phyloP scores from a whole-genome alignment of 2,113 vertebrate genomes.

The Bubalus kerabau region DNA sequence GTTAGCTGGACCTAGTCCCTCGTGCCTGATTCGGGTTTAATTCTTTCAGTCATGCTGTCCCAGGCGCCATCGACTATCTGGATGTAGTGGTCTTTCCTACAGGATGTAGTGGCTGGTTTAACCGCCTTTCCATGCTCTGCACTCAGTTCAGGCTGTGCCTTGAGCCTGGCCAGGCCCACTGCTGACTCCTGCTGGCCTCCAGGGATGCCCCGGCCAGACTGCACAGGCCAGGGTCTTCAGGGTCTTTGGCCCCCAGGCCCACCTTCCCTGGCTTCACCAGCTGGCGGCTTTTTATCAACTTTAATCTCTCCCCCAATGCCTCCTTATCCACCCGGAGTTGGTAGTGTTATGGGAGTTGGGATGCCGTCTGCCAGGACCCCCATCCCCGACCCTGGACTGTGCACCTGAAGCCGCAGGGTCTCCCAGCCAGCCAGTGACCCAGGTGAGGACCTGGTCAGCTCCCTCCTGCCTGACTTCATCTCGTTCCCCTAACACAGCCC shows the following conservation, averaged over 20 bases:
- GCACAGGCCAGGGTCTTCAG: background rate
- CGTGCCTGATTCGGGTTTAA: background rate
- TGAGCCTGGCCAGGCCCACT: background rate
- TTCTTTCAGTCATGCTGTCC: background rate
- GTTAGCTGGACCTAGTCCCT: background rate
- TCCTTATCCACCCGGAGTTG: background rate
- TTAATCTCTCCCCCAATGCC: background rate
- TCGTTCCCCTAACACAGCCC: no score
- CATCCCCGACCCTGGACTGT: background rate
- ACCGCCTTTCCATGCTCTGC: background rate
- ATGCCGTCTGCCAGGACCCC: background rate
- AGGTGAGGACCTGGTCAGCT: fast-evolving
- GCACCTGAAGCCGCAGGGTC: background rate
- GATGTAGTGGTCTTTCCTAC: background rate
- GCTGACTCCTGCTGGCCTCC: background rate
- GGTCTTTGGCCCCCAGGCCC: background rate
- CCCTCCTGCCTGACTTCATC: background rate
- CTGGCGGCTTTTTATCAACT: background rate
- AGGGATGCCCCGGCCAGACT: background rate
- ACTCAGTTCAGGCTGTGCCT: background rate
- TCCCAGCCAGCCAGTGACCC: background rate
- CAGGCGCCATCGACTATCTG: fast-evolving
- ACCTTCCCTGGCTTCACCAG: background rate
- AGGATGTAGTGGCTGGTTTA: background rate
- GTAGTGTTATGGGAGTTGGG: background rate